These are phyloP conservation scores for Melikaiella ostensackeni DNA, from an alignment of 2,888 invertebrate species.

Conservation along the genomic window DNA sequence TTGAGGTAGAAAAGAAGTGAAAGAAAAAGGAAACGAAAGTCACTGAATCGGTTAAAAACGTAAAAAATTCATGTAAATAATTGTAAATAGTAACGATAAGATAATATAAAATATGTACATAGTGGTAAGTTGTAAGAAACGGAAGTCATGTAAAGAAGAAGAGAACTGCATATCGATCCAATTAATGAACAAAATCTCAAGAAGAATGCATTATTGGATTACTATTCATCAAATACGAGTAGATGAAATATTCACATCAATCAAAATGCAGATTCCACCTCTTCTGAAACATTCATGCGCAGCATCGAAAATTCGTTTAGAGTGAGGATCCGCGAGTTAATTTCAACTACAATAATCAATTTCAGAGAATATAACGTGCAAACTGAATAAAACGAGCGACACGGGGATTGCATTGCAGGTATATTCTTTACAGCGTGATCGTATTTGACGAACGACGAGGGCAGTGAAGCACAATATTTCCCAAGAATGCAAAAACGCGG, in stretches of 20 bases:
- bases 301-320: neutral
- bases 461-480: neutral
- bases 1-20: too few relatives aligned
- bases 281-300: neutral
- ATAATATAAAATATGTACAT: too few relatives aligned
- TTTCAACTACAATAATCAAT: constrained; percentile 39
- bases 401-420: neutral
- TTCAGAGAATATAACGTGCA: constrained; percentile 10
- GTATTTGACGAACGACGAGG: neutral
- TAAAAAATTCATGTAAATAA: too few relatives aligned
- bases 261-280: neutral
- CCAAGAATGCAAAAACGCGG: neutral
- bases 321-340: constrained; percentile 28
- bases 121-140: too few relatives aligned
- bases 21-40: too few relatives aligned
- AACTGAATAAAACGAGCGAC: constrained; percentile 14
- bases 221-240: neutral
- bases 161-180: too few relatives aligned
- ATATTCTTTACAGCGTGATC: neutral
- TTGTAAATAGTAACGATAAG: too few relatives aligned
- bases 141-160: too few relatives aligned
- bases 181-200: neutral
- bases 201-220: neutral
- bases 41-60: too few relatives aligned
- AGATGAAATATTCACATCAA: neutral